Conservation (phyloP, 2,113 vertebrate species). For the Rhinolophus ferrumequinum region DNA sequence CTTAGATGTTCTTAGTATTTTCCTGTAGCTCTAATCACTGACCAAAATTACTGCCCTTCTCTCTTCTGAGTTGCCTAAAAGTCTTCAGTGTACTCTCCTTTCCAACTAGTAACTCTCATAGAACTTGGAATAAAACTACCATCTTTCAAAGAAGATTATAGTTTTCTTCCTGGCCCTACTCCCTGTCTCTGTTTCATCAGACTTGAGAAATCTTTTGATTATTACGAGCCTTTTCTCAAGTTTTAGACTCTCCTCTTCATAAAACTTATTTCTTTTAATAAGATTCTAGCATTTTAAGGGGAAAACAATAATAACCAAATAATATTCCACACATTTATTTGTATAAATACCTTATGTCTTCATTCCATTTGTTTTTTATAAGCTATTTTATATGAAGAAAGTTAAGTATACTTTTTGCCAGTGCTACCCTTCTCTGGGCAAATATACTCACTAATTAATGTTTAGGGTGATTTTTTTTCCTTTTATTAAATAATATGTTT, state of each 20-base stretch:
- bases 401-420: conserved; percentile 35
- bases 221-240: not conserved
- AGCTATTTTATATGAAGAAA: conserved; percentile 53
- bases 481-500: conserved; percentile 57
- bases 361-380: conserved; percentile 39
- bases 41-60: not conserved
- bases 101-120: not conserved
- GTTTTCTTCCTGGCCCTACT: not conserved
- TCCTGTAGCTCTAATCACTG: not conserved
- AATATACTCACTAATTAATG: conserved; percentile 64
- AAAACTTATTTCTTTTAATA: not conserved
- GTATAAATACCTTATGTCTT: not conserved
- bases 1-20: not conserved
- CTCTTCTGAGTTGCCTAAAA: not conserved
- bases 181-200: not conserved
- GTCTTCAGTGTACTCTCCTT: not conserved
- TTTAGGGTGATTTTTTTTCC: conserved; percentile 21
- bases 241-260: not conserved
- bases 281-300: not conserved
- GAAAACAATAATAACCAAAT: not conserved
- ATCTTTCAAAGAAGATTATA: not conserved
- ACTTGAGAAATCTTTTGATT: conserved; percentile 32
- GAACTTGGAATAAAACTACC: not conserved
- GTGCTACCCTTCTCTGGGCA: conserved; percentile 43
- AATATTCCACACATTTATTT: not conserved